These are phyloP conservation scores for Brachionus plicatilis DNA, from an alignment of 1,140 invertebrate species.

Conservation along the genomic window DNA sequence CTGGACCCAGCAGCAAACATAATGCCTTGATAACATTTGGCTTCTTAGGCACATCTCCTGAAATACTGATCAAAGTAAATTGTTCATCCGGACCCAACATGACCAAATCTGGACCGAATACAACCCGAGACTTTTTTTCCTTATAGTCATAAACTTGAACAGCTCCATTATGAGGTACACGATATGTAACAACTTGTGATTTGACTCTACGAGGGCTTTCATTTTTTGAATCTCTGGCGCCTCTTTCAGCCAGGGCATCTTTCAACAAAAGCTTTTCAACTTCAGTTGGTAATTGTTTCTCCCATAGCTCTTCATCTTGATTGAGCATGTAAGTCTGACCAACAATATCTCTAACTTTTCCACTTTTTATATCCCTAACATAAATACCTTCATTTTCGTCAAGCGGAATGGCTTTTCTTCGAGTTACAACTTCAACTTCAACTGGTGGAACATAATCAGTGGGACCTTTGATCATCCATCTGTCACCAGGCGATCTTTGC, in stretches of 20 bases:
- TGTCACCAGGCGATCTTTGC: conserved; percentile 55
- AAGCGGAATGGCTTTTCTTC: conserved; percentile 57
- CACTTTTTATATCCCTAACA: conserved; percentile 59
- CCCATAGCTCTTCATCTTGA: conserved; percentile 60
- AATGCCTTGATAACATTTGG: conserved; percentile 58
- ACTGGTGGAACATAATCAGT: conserved; percentile 59
- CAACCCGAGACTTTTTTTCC: conserved; percentile 58
- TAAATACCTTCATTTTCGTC: conserved; percentile 62
- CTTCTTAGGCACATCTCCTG: conserved; percentile 59
- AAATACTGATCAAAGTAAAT: conserved; percentile 59
- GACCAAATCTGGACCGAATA: conserved; percentile 60
- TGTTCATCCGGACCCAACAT: conserved; percentile 61
- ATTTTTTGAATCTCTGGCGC: conserved; percentile 47
- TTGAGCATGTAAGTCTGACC: conserved; percentile 60
- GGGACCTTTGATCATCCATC: conserved; percentile 60
- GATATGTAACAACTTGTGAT: conserved; percentile 54
- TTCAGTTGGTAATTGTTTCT: conserved; percentile 55
- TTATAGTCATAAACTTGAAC: conserved; percentile 61
- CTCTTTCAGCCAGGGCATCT: conserved; percentile 41
- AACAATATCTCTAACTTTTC: conserved; percentile 57
- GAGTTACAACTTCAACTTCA: conserved; percentile 58
- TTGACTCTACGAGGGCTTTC: conserved; percentile 43
- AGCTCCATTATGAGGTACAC: conserved; percentile 60
- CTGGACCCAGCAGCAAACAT: conserved; percentile 59
- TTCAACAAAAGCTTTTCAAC: conserved; percentile 48